Evolutionary conservation across 2,888 invertebrate genomes (phyloP).

Genomic region (Nemotelus pantherinus): DNA sequence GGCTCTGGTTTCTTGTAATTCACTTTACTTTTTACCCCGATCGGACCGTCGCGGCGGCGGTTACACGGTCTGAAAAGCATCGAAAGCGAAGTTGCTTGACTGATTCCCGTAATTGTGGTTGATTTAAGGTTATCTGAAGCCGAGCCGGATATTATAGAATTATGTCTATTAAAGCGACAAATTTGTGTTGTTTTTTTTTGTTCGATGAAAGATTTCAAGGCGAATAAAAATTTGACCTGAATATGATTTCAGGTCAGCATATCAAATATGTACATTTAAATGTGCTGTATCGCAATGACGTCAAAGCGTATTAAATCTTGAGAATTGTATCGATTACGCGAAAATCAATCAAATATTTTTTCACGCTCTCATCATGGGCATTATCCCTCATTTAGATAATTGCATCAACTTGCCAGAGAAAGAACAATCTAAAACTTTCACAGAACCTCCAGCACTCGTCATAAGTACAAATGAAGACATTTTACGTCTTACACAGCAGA

Average conservation of each 20-base stretch:
- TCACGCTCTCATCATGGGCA: not conserved
- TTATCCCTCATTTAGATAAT: not conserved
- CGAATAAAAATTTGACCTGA: conserved; percentile 18
- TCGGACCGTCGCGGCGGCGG: not conserved
- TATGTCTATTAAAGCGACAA: conserved; percentile 8
- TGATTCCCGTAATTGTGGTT: conserved; percentile 31
- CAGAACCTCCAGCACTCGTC: conserved; percentile 8
- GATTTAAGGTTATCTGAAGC: conserved; percentile 4
- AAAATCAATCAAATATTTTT: not conserved
- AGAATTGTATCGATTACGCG: not conserved
- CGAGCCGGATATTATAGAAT: conserved; percentile 28
- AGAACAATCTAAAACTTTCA: not conserved
- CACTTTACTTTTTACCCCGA: not conserved
- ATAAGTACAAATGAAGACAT: conserved; percentile 18
- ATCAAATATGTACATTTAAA: not conserved
- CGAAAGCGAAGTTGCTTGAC: conserved; percentile 37
- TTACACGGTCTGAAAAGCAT: conserved; percentile 32
- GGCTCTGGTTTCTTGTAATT: not conserved
- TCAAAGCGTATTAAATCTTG: not conserved
- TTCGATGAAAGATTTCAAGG: not conserved
- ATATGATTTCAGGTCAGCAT: conserved; percentile 1
- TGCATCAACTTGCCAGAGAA: not conserved
- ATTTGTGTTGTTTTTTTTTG: not conserved
- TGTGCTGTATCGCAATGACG: not conserved
- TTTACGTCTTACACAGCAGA: not conserved